A percentile compares a stretch with the other conserved stretches of the same genome.
phyloP scores from a whole-genome alignment of 2,888 invertebrate genomes.

The Temnothorax unifasciatus region DNA sequence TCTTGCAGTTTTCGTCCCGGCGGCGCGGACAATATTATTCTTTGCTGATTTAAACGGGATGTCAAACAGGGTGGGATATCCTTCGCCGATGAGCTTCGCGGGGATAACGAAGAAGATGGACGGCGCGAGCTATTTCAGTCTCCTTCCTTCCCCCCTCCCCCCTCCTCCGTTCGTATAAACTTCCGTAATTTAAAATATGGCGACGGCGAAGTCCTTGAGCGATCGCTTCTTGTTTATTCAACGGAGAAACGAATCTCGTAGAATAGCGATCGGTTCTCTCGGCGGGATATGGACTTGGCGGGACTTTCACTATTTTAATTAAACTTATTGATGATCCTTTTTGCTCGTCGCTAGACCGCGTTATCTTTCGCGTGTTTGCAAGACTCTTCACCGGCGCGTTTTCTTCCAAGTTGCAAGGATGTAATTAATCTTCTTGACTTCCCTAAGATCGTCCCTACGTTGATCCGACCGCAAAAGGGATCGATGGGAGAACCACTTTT shows the following conservation, averaged over 20 bases:
- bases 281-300: constrained; percentile 20
- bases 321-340: constrained; percentile 53
- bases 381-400: constrained; percentile 35
- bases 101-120: constrained; percentile 41
- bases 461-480: constrained; percentile 40
- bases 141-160: background rate
- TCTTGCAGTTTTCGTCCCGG: constrained; percentile 31
- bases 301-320: constrained; percentile 53
- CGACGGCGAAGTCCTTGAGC: constrained; percentile 31
- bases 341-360: constrained; percentile 5
- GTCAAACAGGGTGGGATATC: constrained; percentile 38
- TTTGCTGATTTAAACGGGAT: constrained; percentile 48
- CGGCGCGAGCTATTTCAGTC: constrained; percentile 24
- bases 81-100: constrained; percentile 36
- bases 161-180: constrained; percentile 1
- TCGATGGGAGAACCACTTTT: constrained; percentile 47
- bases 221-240: constrained; percentile 46
- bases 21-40: constrained; percentile 46
- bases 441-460: constrained; percentile 43
- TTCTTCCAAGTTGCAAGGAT: constrained; percentile 36
- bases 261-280: constrained; percentile 6
- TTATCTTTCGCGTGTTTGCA: constrained; percentile 46
- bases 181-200: constrained; percentile 51
- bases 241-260: constrained; percentile 29
- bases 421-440: constrained; percentile 57